These are phyloP conservation scores for Paracentrotus lividus DNA, from an alignment of 53 echinoderm and acorn worm genomes.

Conservation along the genomic window DNA sequence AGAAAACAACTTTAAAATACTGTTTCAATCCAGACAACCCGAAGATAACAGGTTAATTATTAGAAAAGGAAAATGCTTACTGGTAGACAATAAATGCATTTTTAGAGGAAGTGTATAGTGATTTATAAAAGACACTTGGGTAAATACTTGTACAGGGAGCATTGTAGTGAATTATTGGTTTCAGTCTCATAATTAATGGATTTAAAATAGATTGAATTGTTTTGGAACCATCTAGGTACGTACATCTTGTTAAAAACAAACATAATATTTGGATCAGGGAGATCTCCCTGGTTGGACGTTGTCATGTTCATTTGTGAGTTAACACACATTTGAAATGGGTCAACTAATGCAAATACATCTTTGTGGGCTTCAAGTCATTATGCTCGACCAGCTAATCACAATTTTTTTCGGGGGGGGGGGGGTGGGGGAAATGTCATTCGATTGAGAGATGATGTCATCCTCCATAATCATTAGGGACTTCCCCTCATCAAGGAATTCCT, in stretches of 20 bases:
- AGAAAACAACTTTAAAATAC: too few species aligned
- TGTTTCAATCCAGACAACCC: too few species aligned
- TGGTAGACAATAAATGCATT: not conserved
- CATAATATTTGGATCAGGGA: too few species aligned
- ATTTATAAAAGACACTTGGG: too few species aligned
- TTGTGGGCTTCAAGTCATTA: not conserved
- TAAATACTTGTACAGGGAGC: too few species aligned
- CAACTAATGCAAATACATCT: not conserved
- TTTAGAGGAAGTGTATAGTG: not conserved
- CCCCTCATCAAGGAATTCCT: not conserved
- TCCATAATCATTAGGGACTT: not conserved
- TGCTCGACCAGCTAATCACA: not conserved
- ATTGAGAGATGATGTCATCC: conserved; percentile 31
- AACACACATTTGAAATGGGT: not conserved
- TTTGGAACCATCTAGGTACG: not conserved
- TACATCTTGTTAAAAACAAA: not conserved
- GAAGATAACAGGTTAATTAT: too few species aligned
- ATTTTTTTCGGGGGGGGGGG: not conserved
- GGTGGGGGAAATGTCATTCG: not conserved
- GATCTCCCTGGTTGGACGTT: too few species aligned
- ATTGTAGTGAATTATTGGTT: not conserved
- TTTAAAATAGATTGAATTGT: not conserved
- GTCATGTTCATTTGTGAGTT: not conserved
- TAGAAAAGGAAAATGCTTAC: not conserved
- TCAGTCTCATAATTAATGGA: not conserved